Evolutionary conservation across 2,888 invertebrate genomes (phyloP).

Genomic region (Nephrocerus scutellatus): DNA sequence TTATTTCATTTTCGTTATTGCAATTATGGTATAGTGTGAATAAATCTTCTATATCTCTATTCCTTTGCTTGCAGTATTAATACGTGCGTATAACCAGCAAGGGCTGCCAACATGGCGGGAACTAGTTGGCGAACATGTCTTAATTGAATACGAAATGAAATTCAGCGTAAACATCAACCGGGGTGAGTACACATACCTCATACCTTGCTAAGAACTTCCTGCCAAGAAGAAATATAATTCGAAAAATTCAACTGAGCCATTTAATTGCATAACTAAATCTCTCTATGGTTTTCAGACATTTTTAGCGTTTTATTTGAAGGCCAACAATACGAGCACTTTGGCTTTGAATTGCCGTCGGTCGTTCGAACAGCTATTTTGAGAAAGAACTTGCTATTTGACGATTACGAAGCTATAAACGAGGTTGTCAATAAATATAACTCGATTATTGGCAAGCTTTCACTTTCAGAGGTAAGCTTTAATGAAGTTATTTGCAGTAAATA

Average conservation of each 20-base stretch:
- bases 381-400: slow-evolving; percentile 53
- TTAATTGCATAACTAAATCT: background rate
- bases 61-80: slow-evolving; percentile 31
- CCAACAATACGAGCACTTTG: slow-evolving; percentile 66
- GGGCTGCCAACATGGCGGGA: slow-evolving; percentile 59
- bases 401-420: slow-evolving; percentile 55
- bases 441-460: slow-evolving; percentile 58
- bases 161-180: slow-evolving; percentile 59
- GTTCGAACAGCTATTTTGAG: slow-evolving; percentile 52
- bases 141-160: slow-evolving; percentile 60
- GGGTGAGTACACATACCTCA: slow-evolving; percentile 21
- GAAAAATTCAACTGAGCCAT: background rate
- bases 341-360: slow-evolving; percentile 52
- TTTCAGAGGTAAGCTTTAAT: slow-evolving; percentile 63
- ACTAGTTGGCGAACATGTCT: slow-evolving; percentile 58
- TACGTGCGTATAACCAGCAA: slow-evolving; percentile 35
- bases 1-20: too few species aligned
- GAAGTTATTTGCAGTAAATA: too few species aligned
- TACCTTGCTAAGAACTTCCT: background rate
- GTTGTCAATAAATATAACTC: slow-evolving; percentile 61
- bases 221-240: background rate
- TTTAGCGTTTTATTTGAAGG: slow-evolving; percentile 66
- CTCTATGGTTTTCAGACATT: slow-evolving; percentile 43
- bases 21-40: too few species aligned
- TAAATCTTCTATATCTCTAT: too few species aligned